These are phyloP conservation scores for Oceanodroma leucorhoa DNA, from an alignment of 2,797 vertebrate genomes.

Conservation along the genomic window DNA sequence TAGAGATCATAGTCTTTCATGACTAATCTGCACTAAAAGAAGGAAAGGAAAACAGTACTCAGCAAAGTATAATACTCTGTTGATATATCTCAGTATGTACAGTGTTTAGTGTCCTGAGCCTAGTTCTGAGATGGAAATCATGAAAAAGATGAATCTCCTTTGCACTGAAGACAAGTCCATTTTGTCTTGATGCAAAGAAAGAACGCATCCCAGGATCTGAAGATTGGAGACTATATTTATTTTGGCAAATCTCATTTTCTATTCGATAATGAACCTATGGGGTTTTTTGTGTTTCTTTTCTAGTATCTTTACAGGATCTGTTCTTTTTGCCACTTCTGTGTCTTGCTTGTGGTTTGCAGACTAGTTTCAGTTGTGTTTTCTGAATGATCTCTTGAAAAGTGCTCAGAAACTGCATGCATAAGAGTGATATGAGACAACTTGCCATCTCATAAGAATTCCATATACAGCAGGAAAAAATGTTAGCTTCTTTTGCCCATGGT, in stretches of 20 bases:
- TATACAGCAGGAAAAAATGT: not conserved
- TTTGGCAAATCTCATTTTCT: not conserved
- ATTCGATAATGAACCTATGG: not conserved
- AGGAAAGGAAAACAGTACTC: not conserved
- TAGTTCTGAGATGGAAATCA: not conserved
- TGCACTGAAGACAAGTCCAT: not conserved
- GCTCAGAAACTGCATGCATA: not conserved
- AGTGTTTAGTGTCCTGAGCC: not conserved
- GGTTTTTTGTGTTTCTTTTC: not conserved
- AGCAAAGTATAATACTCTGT: not conserved
- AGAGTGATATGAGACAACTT: not conserved
- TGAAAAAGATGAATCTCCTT: not conserved
- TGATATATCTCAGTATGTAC: not conserved
- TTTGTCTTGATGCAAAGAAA: not conserved
- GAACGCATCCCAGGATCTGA: not conserved
- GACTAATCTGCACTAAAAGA: not conserved
- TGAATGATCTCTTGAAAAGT: not conserved
- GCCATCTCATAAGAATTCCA: not conserved
- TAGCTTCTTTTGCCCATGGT: not conserved
- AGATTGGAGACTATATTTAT: accelerated
- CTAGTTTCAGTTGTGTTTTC: not conserved
- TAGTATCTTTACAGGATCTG: not conserved
- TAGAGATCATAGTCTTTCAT: not conserved
- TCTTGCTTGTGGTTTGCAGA: not conserved
- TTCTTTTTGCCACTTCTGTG: not conserved